phyloP scores from a whole-genome alignment of 2,888 invertebrate species.

The Erebia ligea region DNA sequence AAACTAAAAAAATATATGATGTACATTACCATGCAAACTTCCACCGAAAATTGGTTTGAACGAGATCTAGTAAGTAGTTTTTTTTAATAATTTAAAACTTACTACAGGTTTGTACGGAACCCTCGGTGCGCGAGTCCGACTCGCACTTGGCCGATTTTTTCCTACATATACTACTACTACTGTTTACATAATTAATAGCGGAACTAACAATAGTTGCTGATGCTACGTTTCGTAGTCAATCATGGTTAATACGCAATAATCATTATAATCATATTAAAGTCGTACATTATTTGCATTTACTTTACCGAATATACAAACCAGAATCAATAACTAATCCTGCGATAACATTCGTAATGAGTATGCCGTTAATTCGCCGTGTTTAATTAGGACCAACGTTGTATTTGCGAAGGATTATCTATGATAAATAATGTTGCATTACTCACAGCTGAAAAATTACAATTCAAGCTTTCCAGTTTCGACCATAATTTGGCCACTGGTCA shows the following conservation, averaged over 20 bases:
- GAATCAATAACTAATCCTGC: slow-evolving; percentile 7
- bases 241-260: background rate
- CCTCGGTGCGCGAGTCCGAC: no score
- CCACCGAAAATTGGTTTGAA: no score
- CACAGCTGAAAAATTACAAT: background rate
- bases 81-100: no score
- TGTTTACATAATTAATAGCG: no score
- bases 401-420: slow-evolving; percentile 5
- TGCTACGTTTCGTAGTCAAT: background rate
- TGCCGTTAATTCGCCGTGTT: background rate
- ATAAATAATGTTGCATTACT: background rate
- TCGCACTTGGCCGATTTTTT: no score
- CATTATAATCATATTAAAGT: background rate
- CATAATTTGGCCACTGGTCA: background rate
- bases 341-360: slow-evolving; percentile 3
- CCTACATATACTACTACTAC: no score
- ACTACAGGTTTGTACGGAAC: no score
- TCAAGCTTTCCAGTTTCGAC: background rate
- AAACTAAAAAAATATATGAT: no score
- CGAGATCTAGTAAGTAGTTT: no score
- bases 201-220: background rate
- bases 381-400: background rate
- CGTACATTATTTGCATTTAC: background rate
- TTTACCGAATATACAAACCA: slow-evolving; percentile 5
- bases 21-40: no score